Base-by-base conservation (phyloP, 1,140 invertebrate species). In the Chrysopa pallens region DNA sequence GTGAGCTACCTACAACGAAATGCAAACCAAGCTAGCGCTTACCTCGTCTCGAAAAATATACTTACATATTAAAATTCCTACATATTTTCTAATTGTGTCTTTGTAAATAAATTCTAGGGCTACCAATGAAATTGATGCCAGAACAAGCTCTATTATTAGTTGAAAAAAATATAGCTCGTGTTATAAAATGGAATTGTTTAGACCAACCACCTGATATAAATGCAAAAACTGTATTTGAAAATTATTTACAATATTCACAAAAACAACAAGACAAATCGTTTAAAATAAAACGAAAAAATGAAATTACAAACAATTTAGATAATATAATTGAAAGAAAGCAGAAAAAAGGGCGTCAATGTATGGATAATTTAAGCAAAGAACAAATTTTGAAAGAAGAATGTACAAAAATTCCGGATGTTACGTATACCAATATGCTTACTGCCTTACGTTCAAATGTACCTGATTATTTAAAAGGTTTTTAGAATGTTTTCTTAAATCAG, bases 341-440 rank as follows among this genome's bases (percentile, higher is more conserved):
- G 40, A 50, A 53, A 47, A 38, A 46, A 28, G 51, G 52, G 17
- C 17, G 17, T 23, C 2, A 23, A 23, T 3, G 5, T 36, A 31
- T 33, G 6, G 56, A 57, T 47, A 38, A 35, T 12, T 41, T 50
- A 27, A 35, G 48, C 29, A 41, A 49, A 44, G 51, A 56, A 39
- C 52, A 55, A 43, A 57, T 61, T 17, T 46, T 59, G 7, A 46
- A 53, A 17, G 54, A 54, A 14, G 54, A 59, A 52, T 33, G 59
- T 27, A 42, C 50, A 36, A 58, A 58, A 50, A 52, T 54, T 5
- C 42, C 45, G 38, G n/a, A 27, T 11, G 29, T 59, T 14, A 47
- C 48, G 8, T 44, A 46, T 39, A 46, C 51, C 15, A 51, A 51
- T 38, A 51, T 57, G 46, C 43, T 59, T 45, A 55, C 52, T 52